phyloP scores from a whole-genome alignment of 2,113 vertebrate species.

The Callopanchax toddi region DNA sequence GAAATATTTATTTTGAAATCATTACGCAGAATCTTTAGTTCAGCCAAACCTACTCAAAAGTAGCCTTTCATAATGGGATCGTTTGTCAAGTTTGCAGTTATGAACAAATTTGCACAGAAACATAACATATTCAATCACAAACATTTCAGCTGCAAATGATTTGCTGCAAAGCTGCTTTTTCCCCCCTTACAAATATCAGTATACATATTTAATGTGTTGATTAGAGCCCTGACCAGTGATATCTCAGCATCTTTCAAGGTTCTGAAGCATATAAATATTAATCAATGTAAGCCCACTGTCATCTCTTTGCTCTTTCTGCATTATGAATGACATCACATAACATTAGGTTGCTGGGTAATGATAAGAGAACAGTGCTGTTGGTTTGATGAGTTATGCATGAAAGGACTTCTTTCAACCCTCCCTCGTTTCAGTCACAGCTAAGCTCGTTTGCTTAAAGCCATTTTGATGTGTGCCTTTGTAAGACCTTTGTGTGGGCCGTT shows the following conservation, averaged over 20 bases:
- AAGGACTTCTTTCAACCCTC: slow-evolving; percentile 68
- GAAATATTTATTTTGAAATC: slow-evolving; percentile 8
- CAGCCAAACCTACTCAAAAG: slow-evolving; percentile 10
- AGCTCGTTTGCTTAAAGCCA: slow-evolving; percentile 62
- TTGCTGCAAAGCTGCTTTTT: slow-evolving; percentile 14
- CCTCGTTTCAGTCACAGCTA: slow-evolving; percentile 47
- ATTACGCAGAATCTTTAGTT: neutral
- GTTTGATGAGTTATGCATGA: slow-evolving; percentile 78
- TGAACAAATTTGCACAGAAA: slow-evolving; percentile 35
- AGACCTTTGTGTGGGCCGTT: slow-evolving; percentile 64
- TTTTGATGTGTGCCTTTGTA: slow-evolving; percentile 66
- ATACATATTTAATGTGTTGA: slow-evolving; percentile 66
- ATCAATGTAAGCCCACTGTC: slow-evolving; percentile 63
- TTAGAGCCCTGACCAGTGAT: slow-evolving; percentile 43
- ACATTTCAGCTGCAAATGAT: slow-evolving; percentile 48
- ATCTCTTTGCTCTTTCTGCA: slow-evolving; percentile 70
- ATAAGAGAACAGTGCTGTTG: slow-evolving; percentile 69
- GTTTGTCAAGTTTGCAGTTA: slow-evolving; percentile 30
- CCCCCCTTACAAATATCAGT: slow-evolving; percentile 48
- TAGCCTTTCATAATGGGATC: slow-evolving; percentile 2
- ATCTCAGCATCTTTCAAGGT: slow-evolving; percentile 61
- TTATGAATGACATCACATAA: slow-evolving; percentile 76
- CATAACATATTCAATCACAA: slow-evolving; percentile 26
- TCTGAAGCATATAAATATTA: slow-evolving; percentile 66
- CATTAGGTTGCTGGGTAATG: slow-evolving; percentile 71